Evolutionary conservation across 2,113 vertebrate species (phyloP), one percentile per base, ranked within the genome.

Genomic region (Bagarius yarrelli): DNA sequence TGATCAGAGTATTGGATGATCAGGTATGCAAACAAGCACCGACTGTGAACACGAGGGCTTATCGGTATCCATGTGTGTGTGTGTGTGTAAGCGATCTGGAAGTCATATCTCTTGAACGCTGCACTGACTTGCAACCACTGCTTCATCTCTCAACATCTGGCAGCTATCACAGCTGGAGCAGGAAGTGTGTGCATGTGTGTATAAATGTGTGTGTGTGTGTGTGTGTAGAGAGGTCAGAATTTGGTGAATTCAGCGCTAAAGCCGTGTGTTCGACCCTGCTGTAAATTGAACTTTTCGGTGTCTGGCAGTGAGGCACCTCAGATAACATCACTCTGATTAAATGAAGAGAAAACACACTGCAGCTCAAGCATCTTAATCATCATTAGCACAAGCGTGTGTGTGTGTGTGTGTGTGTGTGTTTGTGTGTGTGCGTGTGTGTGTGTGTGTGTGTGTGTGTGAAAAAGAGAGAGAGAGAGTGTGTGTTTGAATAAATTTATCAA

Each of bases 161-260:
- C 78, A 83, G 75, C 84, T 81, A 85, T 85, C 84, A 85, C 56
- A 75, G 79, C 84, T 78, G 47, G 44, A 79, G 80, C 70, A 85
- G 63, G 59, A 79, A 79, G 71, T 82, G 76, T 78, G 72, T 16
- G 32, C 70, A 61, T 67, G 74, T 81, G 66, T 81, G 76, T 79
- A 53, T 80, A 74, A 30, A 61, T 30, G 47, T 66, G 50, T 63
- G 23, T 71, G 47, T 83, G 52, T 81, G 18, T 61, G 50, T 78
- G 66, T 76, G 53, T 34, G 50, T 40, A 18, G 1, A 23, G n/a
- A 27, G 56, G 74, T 73, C 69, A 76, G 55, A 47, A 57, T 76
- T 27, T 81, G 78, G 84, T 79, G 75, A 63, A 76, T 79, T 76
- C 77, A 70, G 71, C 16, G n/a, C 69, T 81, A 74, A 64, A n/a